Conservation (phyloP, 2,113 vertebrate genomes). For the Condylura cristata region DNA sequence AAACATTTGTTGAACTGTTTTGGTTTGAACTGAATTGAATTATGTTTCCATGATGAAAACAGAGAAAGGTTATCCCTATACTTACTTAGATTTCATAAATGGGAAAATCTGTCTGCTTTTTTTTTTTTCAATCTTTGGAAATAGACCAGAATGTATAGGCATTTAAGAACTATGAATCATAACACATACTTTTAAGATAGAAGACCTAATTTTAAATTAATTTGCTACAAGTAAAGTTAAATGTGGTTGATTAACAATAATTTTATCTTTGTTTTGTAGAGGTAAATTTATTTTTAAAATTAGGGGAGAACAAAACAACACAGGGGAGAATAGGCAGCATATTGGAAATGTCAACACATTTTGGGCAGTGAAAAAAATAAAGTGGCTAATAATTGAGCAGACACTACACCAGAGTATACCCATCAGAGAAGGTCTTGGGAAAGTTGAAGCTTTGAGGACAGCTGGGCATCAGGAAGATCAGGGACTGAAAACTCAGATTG, state of each 20-base stretch:
- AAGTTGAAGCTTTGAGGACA: neutral
- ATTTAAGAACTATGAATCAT: neutral
- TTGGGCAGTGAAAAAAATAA: neutral
- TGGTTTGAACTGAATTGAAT: neutral
- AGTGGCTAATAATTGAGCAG: neutral
- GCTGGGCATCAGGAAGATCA: neutral
- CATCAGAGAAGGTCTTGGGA: neutral
- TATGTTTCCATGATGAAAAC: neutral
- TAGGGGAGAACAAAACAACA: neutral
- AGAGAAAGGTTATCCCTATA: neutral
- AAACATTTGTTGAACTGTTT: neutral
- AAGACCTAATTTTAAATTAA: slow-evolving; percentile 2
- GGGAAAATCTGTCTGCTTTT: neutral
- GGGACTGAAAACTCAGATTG: neutral
- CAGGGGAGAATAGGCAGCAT: neutral
- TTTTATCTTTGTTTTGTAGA: neutral
- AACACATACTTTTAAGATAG: neutral
- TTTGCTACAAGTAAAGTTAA: slow-evolving; percentile 9
- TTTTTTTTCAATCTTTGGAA: neutral
- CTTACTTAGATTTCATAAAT: neutral
- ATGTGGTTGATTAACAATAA: neutral
- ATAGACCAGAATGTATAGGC: neutral
- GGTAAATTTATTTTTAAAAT: neutral
- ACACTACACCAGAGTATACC: neutral
- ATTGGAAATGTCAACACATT: neutral